These are phyloP conservation scores for Mimumesa dahlbomi DNA, from an alignment of 2,888 invertebrate species.

Conservation along the genomic window DNA sequence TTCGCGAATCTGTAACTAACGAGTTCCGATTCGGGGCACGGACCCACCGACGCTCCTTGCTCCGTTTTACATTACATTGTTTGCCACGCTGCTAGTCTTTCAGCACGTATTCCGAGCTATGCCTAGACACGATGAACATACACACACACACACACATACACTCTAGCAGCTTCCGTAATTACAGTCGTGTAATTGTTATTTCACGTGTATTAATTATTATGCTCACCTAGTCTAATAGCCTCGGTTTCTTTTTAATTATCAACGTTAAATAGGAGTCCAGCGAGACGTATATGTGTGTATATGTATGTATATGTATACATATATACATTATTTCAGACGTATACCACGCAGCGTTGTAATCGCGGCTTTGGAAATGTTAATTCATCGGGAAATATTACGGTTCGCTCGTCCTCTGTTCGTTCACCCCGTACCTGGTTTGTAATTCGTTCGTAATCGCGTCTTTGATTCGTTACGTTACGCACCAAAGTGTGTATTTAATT, in stretches of 20 bases:
- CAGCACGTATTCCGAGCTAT: conserved; percentile 28
- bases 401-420: too few species aligned
- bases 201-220: conserved; percentile 28
- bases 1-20: conserved; percentile 62
- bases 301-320: too few species aligned
- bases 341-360: too few species aligned
- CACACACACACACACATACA: conserved; percentile 10
- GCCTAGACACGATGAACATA: too few species aligned
- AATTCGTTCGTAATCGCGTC: not conserved
- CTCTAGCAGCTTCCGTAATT: too few species aligned
- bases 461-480: too few species aligned
- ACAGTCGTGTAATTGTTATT: conserved; percentile 39
- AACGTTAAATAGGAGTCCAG: too few species aligned
- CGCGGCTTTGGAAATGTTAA: too few species aligned
- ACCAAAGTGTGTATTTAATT: conserved; percentile 21
- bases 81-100: conserved; percentile 15
- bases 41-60: conserved; percentile 3
- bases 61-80: conserved; percentile 18
- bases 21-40: conserved; percentile 48
- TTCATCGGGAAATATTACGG: too few species aligned
- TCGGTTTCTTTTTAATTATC: not conserved
- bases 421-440: not conserved
- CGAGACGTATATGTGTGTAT: too few species aligned
- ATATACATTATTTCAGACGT: too few species aligned
- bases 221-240: not conserved